Conservation (phyloP, 2,113 vertebrate genomes). For the Sakesphorus luctuosus region DNA sequence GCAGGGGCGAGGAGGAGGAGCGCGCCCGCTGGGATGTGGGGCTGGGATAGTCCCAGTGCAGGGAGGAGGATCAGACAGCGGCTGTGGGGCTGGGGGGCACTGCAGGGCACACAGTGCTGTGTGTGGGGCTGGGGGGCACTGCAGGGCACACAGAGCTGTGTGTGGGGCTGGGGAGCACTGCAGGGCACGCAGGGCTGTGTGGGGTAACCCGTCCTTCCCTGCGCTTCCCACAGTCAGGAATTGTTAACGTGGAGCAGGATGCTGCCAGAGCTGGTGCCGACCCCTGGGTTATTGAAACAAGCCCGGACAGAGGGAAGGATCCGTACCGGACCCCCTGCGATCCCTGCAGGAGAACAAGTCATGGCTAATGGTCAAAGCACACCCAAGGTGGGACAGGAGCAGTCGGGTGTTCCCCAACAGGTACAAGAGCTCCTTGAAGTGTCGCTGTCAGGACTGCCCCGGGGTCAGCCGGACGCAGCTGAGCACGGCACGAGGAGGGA, state of each 20-base stretch:
- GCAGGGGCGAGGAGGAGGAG: background rate
- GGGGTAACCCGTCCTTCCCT: background rate
- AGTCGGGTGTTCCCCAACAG: background rate
- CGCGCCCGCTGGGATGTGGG: too few species aligned
- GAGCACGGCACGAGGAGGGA: background rate
- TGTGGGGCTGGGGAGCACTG: background rate
- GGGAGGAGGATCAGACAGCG: background rate
- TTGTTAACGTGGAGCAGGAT: background rate
- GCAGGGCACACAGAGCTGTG: too few species aligned
- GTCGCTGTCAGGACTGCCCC: rapidly evolving
- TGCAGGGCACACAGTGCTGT: too few species aligned
- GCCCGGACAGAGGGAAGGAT: background rate
- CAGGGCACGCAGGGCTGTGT: background rate
- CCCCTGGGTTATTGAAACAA: rapidly evolving
- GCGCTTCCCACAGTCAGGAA: rapidly evolving
- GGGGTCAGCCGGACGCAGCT: background rate
- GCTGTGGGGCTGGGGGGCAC: background rate
- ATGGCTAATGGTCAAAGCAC: rapidly evolving
- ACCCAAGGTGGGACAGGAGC: background rate
- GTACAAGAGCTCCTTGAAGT: rapidly evolving
- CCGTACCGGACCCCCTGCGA: background rate
- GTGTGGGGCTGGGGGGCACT: too few species aligned
- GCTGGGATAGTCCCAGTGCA: background rate
- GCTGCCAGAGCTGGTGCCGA: background rate
- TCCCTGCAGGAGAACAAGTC: background rate